phyloP scores from a whole-genome alignment of 2,797 vertebrate species.

The Sardinella longiceps region DNA sequence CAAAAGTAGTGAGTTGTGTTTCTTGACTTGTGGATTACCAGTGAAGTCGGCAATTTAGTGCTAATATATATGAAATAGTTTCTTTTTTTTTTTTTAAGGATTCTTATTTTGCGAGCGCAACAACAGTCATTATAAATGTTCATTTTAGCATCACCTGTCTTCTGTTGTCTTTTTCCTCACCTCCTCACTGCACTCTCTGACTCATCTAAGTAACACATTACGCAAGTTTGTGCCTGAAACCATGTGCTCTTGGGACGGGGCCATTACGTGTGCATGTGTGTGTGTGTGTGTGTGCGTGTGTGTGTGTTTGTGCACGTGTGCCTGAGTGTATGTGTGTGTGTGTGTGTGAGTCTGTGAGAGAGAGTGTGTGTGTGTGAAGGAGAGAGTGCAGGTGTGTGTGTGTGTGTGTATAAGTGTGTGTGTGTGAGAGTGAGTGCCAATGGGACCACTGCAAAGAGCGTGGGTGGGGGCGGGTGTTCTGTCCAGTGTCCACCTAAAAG shows the following conservation, averaged over 20 bases:
- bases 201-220: slow-evolving; percentile 88
- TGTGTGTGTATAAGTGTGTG: slow-evolving; percentile 32
- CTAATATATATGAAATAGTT: slow-evolving; percentile 89
- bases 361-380: slow-evolving; percentile 39
- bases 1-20: slow-evolving; percentile 85
- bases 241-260: slow-evolving; percentile 62
- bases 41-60: slow-evolving; percentile 89
- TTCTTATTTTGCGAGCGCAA: slow-evolving; percentile 84
- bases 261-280: slow-evolving; percentile 51
- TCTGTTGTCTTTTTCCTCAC: slow-evolving; percentile 95
- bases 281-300: slow-evolving; percentile 44
- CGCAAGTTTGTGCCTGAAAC: slow-evolving; percentile 79
- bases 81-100: slow-evolving; percentile 79
- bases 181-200: slow-evolving; percentile 84
- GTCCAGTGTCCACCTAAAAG: slow-evolving; percentile 79
- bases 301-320: slow-evolving; percentile 39
- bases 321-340: slow-evolving; percentile 13
- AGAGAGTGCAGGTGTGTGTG: slow-evolving; percentile 35
- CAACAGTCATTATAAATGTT: slow-evolving; percentile 96
- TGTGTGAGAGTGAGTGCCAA: slow-evolving; percentile 43
- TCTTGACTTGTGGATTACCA: slow-evolving; percentile 92
- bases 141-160: slow-evolving; percentile 97
- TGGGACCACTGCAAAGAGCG: slow-evolving; percentile 57
- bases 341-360: slow-evolving; percentile 44
- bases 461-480: slow-evolving; percentile 74